phyloP scores from a whole-genome alignment of 2,888 invertebrate genomes.

The Trilocha varians region DNA sequence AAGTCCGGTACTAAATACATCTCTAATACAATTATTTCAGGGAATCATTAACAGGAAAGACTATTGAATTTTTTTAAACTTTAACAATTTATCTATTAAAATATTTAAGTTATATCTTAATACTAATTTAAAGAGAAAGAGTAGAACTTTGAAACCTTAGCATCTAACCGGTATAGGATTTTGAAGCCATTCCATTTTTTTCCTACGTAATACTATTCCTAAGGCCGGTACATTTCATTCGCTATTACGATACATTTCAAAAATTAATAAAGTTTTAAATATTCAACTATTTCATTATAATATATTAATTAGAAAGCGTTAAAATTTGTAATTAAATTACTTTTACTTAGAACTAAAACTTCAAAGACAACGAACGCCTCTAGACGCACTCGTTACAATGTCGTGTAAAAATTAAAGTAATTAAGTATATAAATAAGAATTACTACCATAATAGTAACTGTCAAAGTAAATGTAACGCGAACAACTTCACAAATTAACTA shows the following conservation, averaged over 20 bases:
- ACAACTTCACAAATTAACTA: slow-evolving; percentile 25
- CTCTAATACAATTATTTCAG: no score
- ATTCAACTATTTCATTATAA: slow-evolving; percentile 41
- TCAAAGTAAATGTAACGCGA: not conserved
- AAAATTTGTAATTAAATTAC: slow-evolving; percentile 46
- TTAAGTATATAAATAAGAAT: no score
- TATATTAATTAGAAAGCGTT: slow-evolving; percentile 41
- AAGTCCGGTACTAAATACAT: no score
- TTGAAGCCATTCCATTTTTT: slow-evolving; percentile 52
- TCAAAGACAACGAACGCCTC: no score
- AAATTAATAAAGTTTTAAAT: slow-evolving; percentile 53
- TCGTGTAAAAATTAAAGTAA: no score
- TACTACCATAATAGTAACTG: no score
- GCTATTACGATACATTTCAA: slow-evolving; percentile 63
- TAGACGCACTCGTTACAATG: no score
- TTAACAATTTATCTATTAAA: slow-evolving; percentile 30
- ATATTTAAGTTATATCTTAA: slow-evolving; percentile 36
- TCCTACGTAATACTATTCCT: slow-evolving; percentile 52
- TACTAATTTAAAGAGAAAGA: slow-evolving; percentile 65
- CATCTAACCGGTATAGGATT: slow-evolving; percentile 48
- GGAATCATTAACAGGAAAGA: no score
- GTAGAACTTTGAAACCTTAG: slow-evolving; percentile 59
- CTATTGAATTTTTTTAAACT: slow-evolving; percentile 16
- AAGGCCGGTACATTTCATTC: slow-evolving; percentile 66
- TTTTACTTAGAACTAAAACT: slow-evolving; percentile 3